Evolutionary conservation across 2,888 invertebrate species (phyloP), one percentile per base, ranked within the genome.

Genomic region (Sepioteuthis lessoniana): DNA sequence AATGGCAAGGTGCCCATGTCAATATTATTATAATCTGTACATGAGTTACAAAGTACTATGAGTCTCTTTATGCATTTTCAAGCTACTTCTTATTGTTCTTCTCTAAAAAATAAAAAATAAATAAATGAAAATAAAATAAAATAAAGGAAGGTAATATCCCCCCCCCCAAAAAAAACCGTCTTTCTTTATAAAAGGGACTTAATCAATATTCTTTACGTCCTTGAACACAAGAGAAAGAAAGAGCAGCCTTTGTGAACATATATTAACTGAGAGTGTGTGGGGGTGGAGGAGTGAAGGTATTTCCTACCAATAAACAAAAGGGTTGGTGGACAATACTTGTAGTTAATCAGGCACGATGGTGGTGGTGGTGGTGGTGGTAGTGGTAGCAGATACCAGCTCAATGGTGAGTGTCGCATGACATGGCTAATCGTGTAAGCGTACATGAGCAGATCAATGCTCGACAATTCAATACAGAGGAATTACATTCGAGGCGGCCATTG

Each of bases 391-490:
- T 76, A 76, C n/a, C n/a, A 76, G 76, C 76, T 76, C n/a, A n/a
- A 76, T n/a, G 76, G 76, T 19, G 76, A 76, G 76, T 76, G 76
- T 76, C 76, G 16, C 76, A 76, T 76, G 76, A 76, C 76, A 76
- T 76, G 76, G 76, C n/a, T 76, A 76, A 76, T 76, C 76, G 76
- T 76, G 76, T 76, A 76, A 76, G 76, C 76, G 76, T 35, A 76
- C 76, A 76, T 25, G 76, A 76, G 76, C 76, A 76, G 76, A 76
- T 76, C 76, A 76, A 76, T 76, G 76, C 76, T 76, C 76, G n/a
- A n/a, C 76, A 76, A 76, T 76, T 76, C 76, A 76, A 76, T 76
- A 76, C 76, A 76, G 76, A 76, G 76, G 76, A 76, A 76, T 76
- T 76, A 35, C 76, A 76, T 76, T 76, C 16, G 76, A 76, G n/a